Conservation (phyloP, 2,113 vertebrate genomes). For the Prinia subflava region DNA sequence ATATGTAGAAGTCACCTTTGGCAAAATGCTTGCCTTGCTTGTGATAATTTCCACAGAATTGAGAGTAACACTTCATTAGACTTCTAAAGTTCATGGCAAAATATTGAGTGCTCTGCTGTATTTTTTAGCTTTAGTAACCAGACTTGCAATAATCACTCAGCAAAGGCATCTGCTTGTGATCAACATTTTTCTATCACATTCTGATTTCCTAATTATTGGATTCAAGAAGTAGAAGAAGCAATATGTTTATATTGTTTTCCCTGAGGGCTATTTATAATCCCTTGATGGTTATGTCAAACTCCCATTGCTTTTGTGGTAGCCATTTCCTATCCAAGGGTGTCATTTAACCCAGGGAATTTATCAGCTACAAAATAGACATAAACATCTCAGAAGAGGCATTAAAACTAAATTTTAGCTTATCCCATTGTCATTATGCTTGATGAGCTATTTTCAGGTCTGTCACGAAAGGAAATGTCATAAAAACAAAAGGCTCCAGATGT, state of each 20-base stretch:
- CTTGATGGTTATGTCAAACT: background rate
- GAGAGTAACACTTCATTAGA: background rate
- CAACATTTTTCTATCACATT: background rate
- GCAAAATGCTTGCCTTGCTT: background rate
- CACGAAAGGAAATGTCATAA: background rate
- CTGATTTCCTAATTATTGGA: constrained; percentile 20
- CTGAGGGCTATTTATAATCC: background rate
- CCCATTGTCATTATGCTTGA: background rate
- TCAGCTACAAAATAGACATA: constrained; percentile 12
- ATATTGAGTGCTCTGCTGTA: background rate
- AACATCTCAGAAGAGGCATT: background rate
- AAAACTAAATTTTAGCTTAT: background rate
- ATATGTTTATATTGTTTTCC: background rate
- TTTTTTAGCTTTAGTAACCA: background rate
- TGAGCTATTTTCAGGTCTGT: constrained; percentile 5
- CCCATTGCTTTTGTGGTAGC: background rate
- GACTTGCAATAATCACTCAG: background rate
- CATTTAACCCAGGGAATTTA: constrained; percentile 20
- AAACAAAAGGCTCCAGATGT: constrained; percentile 3
- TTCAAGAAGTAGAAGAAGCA: background rate
- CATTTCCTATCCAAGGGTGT: background rate
- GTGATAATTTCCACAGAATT: background rate
- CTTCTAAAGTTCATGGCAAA: background rate
- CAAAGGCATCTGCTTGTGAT: background rate
- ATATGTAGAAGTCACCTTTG: background rate